Base-by-base conservation (phyloP, 2,113 vertebrate species). In the Polyodon spathula region DNA sequence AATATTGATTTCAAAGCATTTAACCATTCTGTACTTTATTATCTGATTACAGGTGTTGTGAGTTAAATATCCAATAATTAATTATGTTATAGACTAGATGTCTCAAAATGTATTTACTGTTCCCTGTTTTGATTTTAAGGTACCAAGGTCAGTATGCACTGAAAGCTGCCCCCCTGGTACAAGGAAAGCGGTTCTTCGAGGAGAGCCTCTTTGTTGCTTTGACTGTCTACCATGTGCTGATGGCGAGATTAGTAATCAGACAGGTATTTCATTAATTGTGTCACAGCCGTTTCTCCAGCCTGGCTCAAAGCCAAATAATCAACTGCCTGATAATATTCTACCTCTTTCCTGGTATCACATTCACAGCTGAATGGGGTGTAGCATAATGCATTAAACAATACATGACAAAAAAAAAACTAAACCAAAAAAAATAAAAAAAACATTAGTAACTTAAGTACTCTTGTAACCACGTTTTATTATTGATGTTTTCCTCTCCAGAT, bases 181-280 rank as follows among this genome's bases (percentile, higher is more conserved):
- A 6, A 61, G 73, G 40, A 81, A 79, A 62, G 83, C 80, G 38
- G 78, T 75, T 65, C 75, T 59, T 17, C 84, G 87, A 4, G 80
- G 84, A 5, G 62, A 89, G 54, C 82, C 85, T 1, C 58, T 70
- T 14, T 89, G 86, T 59, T 88, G 86, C 69, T 91, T 87, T 62
- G 81, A 90, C 57, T 89, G 84, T 53, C 73, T 90, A n/a, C 76
- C 59, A 1, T 89, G 87, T 67, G 82, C 84, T 56, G 84, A 88
- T 43, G 88, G 88, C 56, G 72, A 81, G 5, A 72, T 87, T 58
- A 86, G 77, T 58, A 68, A 71, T 53, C 2, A 37, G 9, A 78
- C 81, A 67, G 84, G 85, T 89, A 51, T 27, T 27, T 27, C 1
- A 27, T 27, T 27, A 27, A 27, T 27, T 27, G 27, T 27, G 27